Evolutionary conservation across 1,140 invertebrate genomes (phyloP).

Genomic region (Drosophila pallidifrons): DNA sequence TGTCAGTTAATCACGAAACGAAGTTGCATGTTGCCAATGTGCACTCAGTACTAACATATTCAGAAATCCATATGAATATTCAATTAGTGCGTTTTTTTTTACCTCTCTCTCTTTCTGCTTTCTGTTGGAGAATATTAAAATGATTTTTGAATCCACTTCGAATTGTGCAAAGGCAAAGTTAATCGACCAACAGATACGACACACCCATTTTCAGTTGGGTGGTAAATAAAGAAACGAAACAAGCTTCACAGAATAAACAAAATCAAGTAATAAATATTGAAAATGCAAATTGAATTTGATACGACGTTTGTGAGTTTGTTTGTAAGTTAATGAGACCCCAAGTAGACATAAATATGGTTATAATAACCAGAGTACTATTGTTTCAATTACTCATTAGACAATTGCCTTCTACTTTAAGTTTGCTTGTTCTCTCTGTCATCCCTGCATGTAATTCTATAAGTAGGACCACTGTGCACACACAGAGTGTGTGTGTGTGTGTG

Average conservation of each 20-base stretch:
- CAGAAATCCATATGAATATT: constrained; percentile 63
- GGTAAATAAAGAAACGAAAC: constrained; percentile 5
- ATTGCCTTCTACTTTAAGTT: neutral
- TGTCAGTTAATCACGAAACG: constrained; percentile 71
- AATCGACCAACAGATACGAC: constrained; percentile 15
- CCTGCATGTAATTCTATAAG: constrained; percentile 38
- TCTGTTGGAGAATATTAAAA: constrained; percentile 26
- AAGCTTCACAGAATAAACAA: constrained; percentile 1
- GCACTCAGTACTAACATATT: constrained; percentile 46
- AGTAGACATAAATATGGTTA: neutral
- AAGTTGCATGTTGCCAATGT: constrained; percentile 63
- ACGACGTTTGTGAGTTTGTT: neutral
- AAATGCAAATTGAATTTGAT: constrained; percentile 8
- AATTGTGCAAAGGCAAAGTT: constrained; percentile 12
- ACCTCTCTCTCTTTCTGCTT: neutral
- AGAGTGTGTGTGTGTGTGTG: no score
- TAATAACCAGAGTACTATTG: neutral
- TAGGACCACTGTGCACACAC: constrained; percentile 35
- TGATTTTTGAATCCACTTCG: constrained; percentile 37
- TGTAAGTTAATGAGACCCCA: neutral
- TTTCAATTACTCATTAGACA: constrained; percentile 9
- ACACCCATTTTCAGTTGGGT: constrained; percentile 14
- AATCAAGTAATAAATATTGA: constrained; percentile 12
- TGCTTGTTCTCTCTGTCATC: constrained; percentile 19
- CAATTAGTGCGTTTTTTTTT: constrained; percentile 51